Evolutionary conservation across 2,113 vertebrate genomes (phyloP), one percentile per base, ranked within the genome.

Genomic region (Phycodurus eques): DNA sequence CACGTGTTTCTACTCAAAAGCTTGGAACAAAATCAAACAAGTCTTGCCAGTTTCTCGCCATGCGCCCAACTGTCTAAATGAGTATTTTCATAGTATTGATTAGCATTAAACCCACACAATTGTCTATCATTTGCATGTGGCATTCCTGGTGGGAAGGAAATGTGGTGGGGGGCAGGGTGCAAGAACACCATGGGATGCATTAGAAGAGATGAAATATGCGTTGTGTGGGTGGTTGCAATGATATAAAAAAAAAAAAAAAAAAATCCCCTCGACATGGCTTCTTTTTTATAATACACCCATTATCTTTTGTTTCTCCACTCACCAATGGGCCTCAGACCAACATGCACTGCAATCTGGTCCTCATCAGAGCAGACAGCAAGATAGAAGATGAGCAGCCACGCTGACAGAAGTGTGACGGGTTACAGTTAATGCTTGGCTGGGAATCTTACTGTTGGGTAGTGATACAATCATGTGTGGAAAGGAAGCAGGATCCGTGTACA

Each of bases 391-490:
- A 82, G 74, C 84, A 83, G 82, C 35, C 75, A 83, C 83, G 85
- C 88, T 91, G 86, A 87, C 84, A 87, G 85, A 83, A 84, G 85
- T 80, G 71, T 78, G 80, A 89, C 78, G 82, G 85, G 76, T 86
- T 86, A 80, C 69, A 51, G 83, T 90, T 90, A 90, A 93, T 83
- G 89, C 85, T 91, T 86, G 87, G 88, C 80, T 69, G 57, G 82
- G 83, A 81, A 84, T 83, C 80, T 88, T 88, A 72, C 87, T 89
- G 88, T 88, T 84, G 88, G 88, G 86, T 85, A 86, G 77, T 81
- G 78, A 89, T 85, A 91, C 92, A 90, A 92, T 92, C 91, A 92
- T 87, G 91, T 89, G 88, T 79, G 87, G 85, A 90, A 84, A 85
- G 47, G 83, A 83, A 85, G 87, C 83, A 84, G 87, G 79, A 93